Evolutionary conservation across 2,797 vertebrate genomes (phyloP), one percentile per base, ranked within the genome.

Genomic region (Enteromius trimaculatus): DNA sequence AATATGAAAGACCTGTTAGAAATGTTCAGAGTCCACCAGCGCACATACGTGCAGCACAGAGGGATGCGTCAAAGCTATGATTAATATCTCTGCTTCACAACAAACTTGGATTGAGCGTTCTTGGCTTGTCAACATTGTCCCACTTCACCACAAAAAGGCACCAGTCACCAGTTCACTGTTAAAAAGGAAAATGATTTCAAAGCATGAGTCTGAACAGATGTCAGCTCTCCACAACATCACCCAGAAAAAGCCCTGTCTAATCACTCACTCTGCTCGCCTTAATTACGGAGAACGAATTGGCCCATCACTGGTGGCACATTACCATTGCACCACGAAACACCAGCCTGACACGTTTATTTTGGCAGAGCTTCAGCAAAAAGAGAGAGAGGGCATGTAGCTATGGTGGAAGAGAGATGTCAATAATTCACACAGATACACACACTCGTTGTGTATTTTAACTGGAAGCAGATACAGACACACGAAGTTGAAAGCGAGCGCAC

Each of bases 271-370:
- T 60, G 39, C 78, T 68, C 65, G 72, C 76, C 70, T 83, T 89
- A 89, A 89, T 87, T 89, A 83, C 23, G 44, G 55, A 51, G 86
- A 83, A 87, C 84, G 78, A 89, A 89, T 83, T 81, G 83, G 74
- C 85, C 83, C 70, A 84, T 87, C 82, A 78, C 74, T 21, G 60
- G 74, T 76, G 72, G 83, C 77, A 85, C 69, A 78, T 64, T 23
- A 83, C 77, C 53, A 53, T 21, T 31, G 31, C 49, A 10, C 77
- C 53, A 51, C 21, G 8, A 51, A 68, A 71, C 68, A 49, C 49
- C 76, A 55, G 37, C 10, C 77, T 76, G 62, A 78, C 42, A 55
- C 69, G 64, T 79, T 68, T 55, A 14, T 77, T 60, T 81, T 84
- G 79, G 79, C 75, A 84, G 53, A 84, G 76, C 34, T 34, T 69